These are phyloP conservation scores for Diprion similis DNA, from an alignment of 1,140 invertebrate species.

Conservation along the genomic window DNA sequence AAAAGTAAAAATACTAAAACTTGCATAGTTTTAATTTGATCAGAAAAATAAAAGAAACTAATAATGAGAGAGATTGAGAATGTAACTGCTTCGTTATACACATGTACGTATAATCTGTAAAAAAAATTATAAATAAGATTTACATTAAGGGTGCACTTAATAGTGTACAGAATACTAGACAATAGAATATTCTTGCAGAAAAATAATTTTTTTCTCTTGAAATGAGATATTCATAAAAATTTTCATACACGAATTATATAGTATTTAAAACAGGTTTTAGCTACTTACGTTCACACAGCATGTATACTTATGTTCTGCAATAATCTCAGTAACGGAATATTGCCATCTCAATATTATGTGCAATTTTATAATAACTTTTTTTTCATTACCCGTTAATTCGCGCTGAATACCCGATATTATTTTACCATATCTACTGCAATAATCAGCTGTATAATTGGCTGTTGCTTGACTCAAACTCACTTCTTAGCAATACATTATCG, in stretches of 20 bases:
- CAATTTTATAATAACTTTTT: no score
- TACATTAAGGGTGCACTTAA: not conserved
- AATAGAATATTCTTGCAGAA: not conserved
- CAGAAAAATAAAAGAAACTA: not conserved
- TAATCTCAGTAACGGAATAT: not conserved
- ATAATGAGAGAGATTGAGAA: not conserved
- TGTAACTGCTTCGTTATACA: not conserved
- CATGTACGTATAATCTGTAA: not conserved
- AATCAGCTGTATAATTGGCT: no score
- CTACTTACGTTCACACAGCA: not conserved
- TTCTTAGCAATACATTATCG: no score
- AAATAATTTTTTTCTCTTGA: not conserved
- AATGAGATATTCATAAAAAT: not conserved
- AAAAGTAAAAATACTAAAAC: no score
- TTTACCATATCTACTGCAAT: not conserved
- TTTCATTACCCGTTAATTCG: not conserved
- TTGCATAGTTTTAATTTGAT: no score
- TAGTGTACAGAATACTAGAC: not conserved
- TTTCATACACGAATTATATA: not conserved
- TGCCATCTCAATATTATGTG: no score
- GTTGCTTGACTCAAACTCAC: no score
- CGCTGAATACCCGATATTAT: not conserved
- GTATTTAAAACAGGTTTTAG: not conserved
- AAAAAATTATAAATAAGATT: not conserved
- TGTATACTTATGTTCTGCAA: not conserved